Base-by-base conservation (phyloP, 2,888 invertebrate genomes). In the Pimpla rufipes region DNA sequence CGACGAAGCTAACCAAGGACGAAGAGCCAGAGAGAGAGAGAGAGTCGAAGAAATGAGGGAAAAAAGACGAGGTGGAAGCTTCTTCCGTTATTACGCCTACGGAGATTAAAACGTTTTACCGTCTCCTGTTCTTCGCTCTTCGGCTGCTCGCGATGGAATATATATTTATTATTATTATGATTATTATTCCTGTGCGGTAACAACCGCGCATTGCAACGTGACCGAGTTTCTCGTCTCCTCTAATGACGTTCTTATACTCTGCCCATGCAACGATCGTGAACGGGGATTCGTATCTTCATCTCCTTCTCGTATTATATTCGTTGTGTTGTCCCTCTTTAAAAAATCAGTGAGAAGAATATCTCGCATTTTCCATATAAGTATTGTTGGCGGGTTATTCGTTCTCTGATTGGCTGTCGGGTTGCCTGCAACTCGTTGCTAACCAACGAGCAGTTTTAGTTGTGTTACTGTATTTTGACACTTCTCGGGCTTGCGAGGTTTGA, bases 31-130 rank as follows among this genome's bases (percentile, higher is more conserved):
- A 29, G 23, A 55, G 16, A 47, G 40, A 8, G 37, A 2, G 29
- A 29, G 29, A 29, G 29, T 29, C 29, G 29, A 29, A 29, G 29
- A 29, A 5, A 29, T 5, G 29, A 29, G 29, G 29, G 29, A 5
- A 29, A 29, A 29, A 59, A 67, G 23, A 66, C 13, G 6, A 18
- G 35, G n/a, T 40, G 68, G 59, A 47, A 50, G 21, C 47, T 59
- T 50, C 21, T 47, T 45, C 21, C 68, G 21, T 21, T 68, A 50
- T 52, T 37, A 40, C 68, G 18, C 35, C 23, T 37, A 59, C 35
- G 67, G 37, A 59, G 67, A 77, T 77, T 77, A 68, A 67, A 77
- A 68, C 47, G 37, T 68, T 77, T 59, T 23, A 68, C 47, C 59
- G 40, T 77, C 29, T 29, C 37, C 37, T 35, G n/a, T 50, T 77